A percentile compares a stretch with the other conserved stretches of the same genome.
phyloP scores from a whole-genome alignment of 2,113 vertebrate species.

The Cervus canadensis region DNA sequence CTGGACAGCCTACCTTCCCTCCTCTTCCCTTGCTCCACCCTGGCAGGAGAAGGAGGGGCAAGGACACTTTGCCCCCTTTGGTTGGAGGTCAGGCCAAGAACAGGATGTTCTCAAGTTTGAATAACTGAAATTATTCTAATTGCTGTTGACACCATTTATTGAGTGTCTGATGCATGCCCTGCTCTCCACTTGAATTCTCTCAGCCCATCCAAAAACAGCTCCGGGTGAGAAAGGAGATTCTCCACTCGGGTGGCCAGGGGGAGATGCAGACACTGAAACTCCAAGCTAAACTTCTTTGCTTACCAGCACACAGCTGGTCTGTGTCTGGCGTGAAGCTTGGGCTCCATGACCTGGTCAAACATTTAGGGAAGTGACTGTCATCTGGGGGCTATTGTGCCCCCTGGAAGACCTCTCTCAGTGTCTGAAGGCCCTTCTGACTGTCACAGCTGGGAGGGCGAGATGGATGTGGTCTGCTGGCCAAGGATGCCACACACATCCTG shows the following conservation, averaged over 20 bases:
- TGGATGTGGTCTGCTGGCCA: accelerated
- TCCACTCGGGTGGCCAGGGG: not conserved
- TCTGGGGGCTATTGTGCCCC: not conserved
- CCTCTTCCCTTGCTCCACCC: not conserved
- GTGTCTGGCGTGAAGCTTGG: not conserved
- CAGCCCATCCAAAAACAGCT: accelerated
- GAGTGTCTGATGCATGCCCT: too few relatives aligned
- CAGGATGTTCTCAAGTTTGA: not conserved
- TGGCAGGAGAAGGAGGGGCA: not conserved
- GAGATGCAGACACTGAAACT: not conserved
- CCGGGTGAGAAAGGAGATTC: not conserved
- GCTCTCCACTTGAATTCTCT: not conserved
- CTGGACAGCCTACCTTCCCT: not conserved
- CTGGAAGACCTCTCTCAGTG: not conserved
- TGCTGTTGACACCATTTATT: accelerated
- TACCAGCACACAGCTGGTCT: not conserved
- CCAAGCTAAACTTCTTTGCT: accelerated
- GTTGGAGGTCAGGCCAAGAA: not conserved
- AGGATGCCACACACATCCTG: accelerated
- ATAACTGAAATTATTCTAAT: not conserved
- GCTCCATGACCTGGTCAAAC: not conserved
- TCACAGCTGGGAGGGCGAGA: not conserved
- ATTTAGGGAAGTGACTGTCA: not conserved
- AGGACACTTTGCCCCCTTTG: not conserved
- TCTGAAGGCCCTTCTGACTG: not conserved